These are phyloP conservation scores for Eumacrocentrus americanus DNA, from an alignment of 2,888 invertebrate genomes.

Conservation along the genomic window DNA sequence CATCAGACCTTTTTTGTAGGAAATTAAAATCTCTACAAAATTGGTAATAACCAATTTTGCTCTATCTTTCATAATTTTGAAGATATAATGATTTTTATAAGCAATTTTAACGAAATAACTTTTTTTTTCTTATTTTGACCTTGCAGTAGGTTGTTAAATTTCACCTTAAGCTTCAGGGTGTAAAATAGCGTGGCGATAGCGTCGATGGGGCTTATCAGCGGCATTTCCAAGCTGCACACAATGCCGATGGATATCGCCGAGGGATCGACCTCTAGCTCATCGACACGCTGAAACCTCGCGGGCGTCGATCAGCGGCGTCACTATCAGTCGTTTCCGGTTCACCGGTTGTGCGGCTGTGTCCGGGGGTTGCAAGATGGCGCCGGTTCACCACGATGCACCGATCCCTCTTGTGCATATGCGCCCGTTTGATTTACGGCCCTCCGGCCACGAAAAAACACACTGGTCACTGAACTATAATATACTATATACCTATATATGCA, in stretches of 20 bases:
- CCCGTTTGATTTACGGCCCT: constrained; percentile 34
- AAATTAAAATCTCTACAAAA: too few species aligned
- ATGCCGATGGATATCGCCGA: constrained; percentile 17
- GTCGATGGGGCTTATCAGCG: constrained; percentile 19
- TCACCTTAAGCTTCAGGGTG: background rate
- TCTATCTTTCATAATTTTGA: too few species aligned
- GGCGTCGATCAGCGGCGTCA: constrained; percentile 55
- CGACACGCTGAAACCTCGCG: constrained; percentile 6
- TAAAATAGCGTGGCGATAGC: constrained; percentile 3
- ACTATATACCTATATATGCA: too few species aligned
- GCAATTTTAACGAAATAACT: too few species aligned
- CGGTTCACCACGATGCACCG: constrained; percentile 36
- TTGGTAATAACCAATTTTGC: too few species aligned
- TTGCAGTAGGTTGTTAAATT: too few species aligned
- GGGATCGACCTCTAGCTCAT: background rate
- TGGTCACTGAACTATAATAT: too few species aligned
- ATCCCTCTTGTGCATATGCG: constrained; percentile 36
- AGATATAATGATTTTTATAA: too few species aligned
- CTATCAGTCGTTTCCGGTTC: constrained; percentile 61
- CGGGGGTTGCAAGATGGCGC: constrained; percentile 51
- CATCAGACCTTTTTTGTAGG: too few species aligned
- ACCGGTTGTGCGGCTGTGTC: constrained; percentile 42
- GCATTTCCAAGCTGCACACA: constrained; percentile 1
- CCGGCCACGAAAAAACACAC: constrained; percentile 27
- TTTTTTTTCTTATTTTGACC: too few species aligned